phyloP scores from a whole-genome alignment of 2,113 vertebrate species.

The Tragelaphus imberbis region DNA sequence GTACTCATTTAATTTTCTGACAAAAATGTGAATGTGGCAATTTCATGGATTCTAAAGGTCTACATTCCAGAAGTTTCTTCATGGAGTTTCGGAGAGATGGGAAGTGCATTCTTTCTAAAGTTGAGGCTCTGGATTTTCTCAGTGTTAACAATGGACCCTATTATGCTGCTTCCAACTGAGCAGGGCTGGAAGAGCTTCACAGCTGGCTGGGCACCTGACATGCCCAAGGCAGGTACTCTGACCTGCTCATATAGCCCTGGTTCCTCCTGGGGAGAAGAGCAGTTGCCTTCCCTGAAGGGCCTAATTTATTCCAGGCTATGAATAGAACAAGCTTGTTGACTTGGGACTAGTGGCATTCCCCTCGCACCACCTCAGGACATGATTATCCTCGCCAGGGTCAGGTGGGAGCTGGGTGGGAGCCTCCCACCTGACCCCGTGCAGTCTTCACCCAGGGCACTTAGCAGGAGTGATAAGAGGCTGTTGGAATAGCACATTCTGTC shows the following conservation, averaged over 20 bases:
- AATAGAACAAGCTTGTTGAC: conserved; percentile 60
- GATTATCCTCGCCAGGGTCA: conserved; percentile 64
- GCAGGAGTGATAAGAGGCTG: conserved; percentile 25
- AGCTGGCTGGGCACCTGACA: conserved; percentile 70
- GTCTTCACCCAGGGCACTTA: conserved; percentile 42
- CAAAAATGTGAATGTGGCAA: conserved; percentile 21
- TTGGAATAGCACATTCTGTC: conserved; percentile 20
- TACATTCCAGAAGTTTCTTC: conserved; percentile 49
- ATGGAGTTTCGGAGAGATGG: conserved; percentile 41
- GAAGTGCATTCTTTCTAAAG: conserved; percentile 24
- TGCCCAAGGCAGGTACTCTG: conserved; percentile 66
- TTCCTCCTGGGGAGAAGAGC: conserved; percentile 65
- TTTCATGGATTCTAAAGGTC: conserved; percentile 17
- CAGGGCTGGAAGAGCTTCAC: conserved; percentile 57
- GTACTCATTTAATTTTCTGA: conserved; percentile 41
- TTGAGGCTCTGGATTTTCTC: conserved; percentile 50
- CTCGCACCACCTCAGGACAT: conserved; percentile 52
- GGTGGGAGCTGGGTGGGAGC: neutral
- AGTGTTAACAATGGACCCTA: conserved; percentile 67
- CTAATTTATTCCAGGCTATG: conserved; percentile 70
- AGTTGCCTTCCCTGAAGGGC: conserved; percentile 53
- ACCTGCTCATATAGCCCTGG: conserved; percentile 42
- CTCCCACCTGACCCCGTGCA: conserved; percentile 42
- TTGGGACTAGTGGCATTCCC: conserved; percentile 54
- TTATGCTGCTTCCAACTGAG: conserved; percentile 70